phyloP scores from a whole-genome alignment of 2,888 invertebrate species.

The Acrocyrtus sp. region DNA sequence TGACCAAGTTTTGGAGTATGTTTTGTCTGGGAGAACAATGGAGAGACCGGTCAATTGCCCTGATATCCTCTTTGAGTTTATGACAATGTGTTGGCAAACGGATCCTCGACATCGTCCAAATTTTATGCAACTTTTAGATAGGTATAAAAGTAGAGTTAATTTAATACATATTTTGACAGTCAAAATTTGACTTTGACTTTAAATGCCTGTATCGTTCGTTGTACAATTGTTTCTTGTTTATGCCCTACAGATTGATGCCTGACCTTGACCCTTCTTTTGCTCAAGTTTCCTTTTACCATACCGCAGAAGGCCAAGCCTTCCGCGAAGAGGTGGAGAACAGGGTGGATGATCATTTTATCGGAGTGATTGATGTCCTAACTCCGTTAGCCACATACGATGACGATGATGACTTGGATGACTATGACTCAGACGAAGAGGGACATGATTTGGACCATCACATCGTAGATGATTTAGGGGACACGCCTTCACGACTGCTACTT shows the following conservation, averaged over 20 bases:
- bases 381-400: constrained; percentile 60
- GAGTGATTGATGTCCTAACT: constrained; percentile 34
- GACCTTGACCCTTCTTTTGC: constrained; percentile 74
- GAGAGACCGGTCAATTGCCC: constrained; percentile 96
- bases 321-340: constrained; percentile 43
- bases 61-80: constrained; percentile 87
- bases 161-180: no score
- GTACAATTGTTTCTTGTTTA: no score
- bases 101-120: constrained; percentile 81
- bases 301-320: constrained; percentile 63
- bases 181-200: no score
- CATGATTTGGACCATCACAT: constrained; percentile 31
- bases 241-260: constrained; percentile 72
- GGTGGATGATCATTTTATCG: constrained; percentile 45
- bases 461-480: constrained; percentile 47
- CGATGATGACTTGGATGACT: constrained; percentile 51
- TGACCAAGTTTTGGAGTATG: constrained; percentile 66
- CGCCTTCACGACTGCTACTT: constrained; percentile 29
- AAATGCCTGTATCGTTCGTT: no score
- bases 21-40: constrained; percentile 92
- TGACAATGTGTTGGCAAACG: constrained; percentile 93
- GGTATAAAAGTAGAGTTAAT: constrained; percentile 54
- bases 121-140: constrained; percentile 83
- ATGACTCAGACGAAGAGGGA: constrained; percentile 44
- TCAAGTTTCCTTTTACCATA: constrained; percentile 75